Percentiles rank a stretch among this genome's conserved stretches.
Evolutionary conservation across 2,113 vertebrate species (phyloP).

Genomic region (Morone chrysops): DNA sequence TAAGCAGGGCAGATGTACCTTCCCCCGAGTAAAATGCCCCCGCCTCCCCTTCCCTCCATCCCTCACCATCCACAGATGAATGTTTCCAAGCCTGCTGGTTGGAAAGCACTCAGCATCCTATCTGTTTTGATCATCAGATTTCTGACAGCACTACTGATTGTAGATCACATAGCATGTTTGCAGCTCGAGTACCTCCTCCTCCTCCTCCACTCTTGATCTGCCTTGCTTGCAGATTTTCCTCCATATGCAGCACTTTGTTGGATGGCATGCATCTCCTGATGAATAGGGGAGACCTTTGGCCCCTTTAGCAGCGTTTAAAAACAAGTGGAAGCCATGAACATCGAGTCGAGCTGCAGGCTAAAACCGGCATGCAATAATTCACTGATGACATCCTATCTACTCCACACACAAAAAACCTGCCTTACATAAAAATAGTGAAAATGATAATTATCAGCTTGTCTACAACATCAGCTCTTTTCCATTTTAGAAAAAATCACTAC

Average conservation of each 20-base stretch:
- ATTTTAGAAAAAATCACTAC: not conserved
- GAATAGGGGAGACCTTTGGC: slow-evolving; percentile 77
- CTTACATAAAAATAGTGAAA: not conserved
- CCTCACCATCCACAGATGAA: slow-evolving; percentile 39
- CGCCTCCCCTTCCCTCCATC: not conserved
- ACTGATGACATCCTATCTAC: slow-evolving; percentile 24
- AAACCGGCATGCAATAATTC: slow-evolving; percentile 32
- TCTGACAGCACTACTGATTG: slow-evolving; percentile 72
- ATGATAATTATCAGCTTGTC: slow-evolving; percentile 10
- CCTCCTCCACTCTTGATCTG: slow-evolving; percentile 53
- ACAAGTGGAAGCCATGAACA: slow-evolving; percentile 53
- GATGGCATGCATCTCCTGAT: slow-evolving; percentile 67
- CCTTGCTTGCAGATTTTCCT: slow-evolving; percentile 76
- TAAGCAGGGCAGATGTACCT: slow-evolving; percentile 51
- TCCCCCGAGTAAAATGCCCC: slow-evolving; percentile 25
- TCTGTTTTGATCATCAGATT: slow-evolving; percentile 76
- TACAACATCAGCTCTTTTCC: slow-evolving; percentile 1
- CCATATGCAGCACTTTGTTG: slow-evolving; percentile 73
- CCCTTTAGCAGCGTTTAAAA: slow-evolving; percentile 57
- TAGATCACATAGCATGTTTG: slow-evolving; percentile 69
- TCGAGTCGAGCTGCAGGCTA: slow-evolving; percentile 50
- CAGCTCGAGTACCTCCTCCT: slow-evolving; percentile 23
- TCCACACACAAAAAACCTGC: not conserved
- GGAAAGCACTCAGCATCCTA: slow-evolving; percentile 44
- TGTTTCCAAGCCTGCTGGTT: slow-evolving; percentile 44